Evolutionary conservation across 2,797 vertebrate species (phyloP).

Genomic region (Florisuga fusca): DNA sequence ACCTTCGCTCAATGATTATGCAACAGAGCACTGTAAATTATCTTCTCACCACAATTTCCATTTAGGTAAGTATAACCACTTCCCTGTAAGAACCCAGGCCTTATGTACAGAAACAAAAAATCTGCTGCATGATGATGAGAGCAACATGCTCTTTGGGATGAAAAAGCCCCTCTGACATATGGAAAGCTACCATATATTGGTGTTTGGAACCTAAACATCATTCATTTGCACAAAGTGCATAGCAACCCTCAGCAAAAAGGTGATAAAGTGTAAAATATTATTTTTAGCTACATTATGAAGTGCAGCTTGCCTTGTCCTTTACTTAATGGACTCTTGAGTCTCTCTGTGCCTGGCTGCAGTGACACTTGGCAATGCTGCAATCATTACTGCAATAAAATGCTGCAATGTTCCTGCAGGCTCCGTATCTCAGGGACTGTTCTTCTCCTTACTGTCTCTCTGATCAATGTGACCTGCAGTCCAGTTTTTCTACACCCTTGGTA

Average conservation of each 20-base stretch:
- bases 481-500: neutral
- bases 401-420: neutral
- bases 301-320: neutral
- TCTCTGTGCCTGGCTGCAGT: neutral
- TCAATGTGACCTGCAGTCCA: neutral
- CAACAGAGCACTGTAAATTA: constrained; percentile 63
- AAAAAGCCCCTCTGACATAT: neutral
- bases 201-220: neutral
- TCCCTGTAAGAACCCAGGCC: constrained; percentile 48
- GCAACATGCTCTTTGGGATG: neutral
- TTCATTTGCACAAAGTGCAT: neutral
- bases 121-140: constrained; percentile 40
- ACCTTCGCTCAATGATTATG: constrained; percentile 65
- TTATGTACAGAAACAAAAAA: constrained; percentile 27
- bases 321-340: neutral
- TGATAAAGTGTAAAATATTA: neutral
- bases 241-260: neutral
- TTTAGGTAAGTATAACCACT: constrained; percentile 61
- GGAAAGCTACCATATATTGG: neutral
- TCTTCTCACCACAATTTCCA: constrained; percentile 59
- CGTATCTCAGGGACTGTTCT: neutral
- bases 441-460: neutral
- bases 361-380: neutral
- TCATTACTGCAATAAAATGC: too few species aligned
- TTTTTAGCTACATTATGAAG: neutral